Conservation (phyloP, 2,888 invertebrate species). For the Troglohyphantes excavatus region DNA sequence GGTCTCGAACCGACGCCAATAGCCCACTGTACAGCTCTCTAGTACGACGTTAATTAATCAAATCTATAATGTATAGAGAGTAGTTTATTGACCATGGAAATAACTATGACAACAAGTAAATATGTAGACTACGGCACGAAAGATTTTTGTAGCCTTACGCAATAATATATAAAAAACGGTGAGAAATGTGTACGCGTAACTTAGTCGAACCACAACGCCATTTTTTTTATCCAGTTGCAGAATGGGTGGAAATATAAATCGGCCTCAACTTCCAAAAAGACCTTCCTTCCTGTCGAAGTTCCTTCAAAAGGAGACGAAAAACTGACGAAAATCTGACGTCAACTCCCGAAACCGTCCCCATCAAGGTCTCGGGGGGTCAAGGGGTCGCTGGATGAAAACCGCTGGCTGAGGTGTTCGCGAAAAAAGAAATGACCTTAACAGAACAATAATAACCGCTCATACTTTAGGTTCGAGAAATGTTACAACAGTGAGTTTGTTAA, state of each 20-base stretch:
- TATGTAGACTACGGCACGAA: no score
- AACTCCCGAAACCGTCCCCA: background rate
- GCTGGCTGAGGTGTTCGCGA: background rate
- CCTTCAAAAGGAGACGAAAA: background rate
- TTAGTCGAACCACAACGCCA: no score
- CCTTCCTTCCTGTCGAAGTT: background rate
- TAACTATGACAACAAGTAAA: no score
- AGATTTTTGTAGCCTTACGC: no score
- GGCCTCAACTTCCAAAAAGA: background rate
- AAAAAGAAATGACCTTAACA: slow-evolving; percentile 11
- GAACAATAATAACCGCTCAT: background rate
- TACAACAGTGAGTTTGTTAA: background rate
- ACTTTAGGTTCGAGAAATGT: background rate
- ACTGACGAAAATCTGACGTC: background rate
- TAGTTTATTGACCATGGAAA: no score
- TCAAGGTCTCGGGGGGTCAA: slow-evolving; percentile 17
- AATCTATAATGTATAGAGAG: no score
- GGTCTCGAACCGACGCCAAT: no score
- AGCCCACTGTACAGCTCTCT: no score
- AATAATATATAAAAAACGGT: no score
- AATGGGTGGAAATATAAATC: background rate
- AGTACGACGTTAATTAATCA: no score
- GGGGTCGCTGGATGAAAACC: slow-evolving; percentile 11
- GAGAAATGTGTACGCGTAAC: no score
- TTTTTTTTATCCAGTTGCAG: background rate